These are phyloP conservation scores for Zosterops pallidus DNA, from an alignment of 2,113 vertebrate genomes.

Conservation along the genomic window DNA sequence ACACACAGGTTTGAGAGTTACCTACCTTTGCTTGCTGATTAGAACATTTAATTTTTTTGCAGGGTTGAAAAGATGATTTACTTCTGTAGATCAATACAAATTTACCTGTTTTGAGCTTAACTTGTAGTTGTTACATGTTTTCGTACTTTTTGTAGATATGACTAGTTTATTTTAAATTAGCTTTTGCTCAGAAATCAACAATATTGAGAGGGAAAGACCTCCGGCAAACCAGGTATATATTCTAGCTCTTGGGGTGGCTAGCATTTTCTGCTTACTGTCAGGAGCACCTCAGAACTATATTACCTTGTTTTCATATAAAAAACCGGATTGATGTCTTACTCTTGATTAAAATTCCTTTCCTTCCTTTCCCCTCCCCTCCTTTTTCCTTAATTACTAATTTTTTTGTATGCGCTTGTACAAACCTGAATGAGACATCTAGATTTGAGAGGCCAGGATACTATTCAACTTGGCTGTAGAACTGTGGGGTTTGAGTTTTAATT, in stretches of 20 bases:
- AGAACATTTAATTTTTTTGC: background rate
- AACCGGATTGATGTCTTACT: background rate
- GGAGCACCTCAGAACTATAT: background rate
- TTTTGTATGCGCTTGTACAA: background rate
- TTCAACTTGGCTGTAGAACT: background rate
- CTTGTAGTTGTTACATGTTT: background rate
- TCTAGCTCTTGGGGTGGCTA: background rate
- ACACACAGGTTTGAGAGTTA: background rate
- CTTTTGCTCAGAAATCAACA: background rate
- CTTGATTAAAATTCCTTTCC: background rate
- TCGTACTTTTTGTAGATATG: background rate
- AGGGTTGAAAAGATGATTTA: background rate
- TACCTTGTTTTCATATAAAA: background rate
- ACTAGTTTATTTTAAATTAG: background rate
- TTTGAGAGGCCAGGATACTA: background rate
- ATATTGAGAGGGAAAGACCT: background rate
- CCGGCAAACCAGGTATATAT: background rate
- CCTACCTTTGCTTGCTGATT: background rate
- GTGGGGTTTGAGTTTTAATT: background rate
- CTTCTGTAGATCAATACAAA: background rate
- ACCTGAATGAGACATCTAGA: background rate
- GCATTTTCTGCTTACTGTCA: background rate
- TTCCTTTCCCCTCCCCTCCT: accelerated
- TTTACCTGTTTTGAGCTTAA: background rate
- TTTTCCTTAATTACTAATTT: background rate